phyloP scores from a whole-genome alignment of 1,140 invertebrate species.

The Chrysomallon squamiferum region DNA sequence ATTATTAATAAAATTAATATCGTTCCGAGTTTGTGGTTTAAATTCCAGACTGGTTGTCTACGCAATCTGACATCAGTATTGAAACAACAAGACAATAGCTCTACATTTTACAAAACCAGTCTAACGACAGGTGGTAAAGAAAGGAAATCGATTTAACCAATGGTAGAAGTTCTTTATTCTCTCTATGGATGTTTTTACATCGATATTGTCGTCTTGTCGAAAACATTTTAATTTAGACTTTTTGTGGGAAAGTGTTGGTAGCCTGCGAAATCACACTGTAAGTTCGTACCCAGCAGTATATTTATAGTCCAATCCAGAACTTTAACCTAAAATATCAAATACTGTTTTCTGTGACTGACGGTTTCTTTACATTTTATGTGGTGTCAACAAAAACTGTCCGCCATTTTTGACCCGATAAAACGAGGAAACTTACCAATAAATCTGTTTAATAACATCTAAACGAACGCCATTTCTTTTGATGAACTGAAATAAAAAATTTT shows the following conservation, averaged over 20 bases:
- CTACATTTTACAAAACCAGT: background rate
- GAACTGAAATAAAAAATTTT: too few species aligned
- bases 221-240: slow-evolving; percentile 40
- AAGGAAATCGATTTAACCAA: slow-evolving; percentile 15
- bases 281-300: background rate
- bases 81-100: background rate
- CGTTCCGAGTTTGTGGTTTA: background rate
- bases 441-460: too few species aligned
- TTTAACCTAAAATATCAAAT: too few species aligned
- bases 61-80: background rate
- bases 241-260: slow-evolving; percentile 33
- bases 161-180: background rate
- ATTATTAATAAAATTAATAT: too few species aligned
- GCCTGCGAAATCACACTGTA: slow-evolving; percentile 23
- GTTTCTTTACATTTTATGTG: too few species aligned
- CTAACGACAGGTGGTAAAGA: background rate
- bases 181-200: slow-evolving; percentile 40
- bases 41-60: background rate
- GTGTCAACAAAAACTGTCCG: too few species aligned
- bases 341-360: too few species aligned
- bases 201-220: slow-evolving; percentile 38
- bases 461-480: too few species aligned
- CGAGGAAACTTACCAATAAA: too few species aligned
- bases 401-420: too few species aligned
- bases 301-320: too few species aligned